Conservation (phyloP, 2,888 invertebrate species). For the Augochlorella aurata region DNA sequence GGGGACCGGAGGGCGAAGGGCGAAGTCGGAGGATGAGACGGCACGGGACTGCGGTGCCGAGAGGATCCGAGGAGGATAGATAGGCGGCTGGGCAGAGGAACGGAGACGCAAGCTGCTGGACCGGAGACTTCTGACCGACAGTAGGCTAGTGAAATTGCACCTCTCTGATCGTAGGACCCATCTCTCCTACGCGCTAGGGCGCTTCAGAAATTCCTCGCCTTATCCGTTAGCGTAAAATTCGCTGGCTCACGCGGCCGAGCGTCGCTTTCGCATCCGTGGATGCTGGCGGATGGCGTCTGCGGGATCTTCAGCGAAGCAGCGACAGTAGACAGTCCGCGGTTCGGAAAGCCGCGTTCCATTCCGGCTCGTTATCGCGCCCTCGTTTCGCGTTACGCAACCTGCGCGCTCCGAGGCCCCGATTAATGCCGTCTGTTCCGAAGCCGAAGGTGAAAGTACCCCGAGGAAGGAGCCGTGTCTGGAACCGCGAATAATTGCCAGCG, state of each 20-base stretch:
- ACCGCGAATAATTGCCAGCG: conserved; percentile 49
- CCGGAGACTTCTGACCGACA: conserved; percentile 59
- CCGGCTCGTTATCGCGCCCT: conserved; percentile 8
- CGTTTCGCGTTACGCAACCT: conserved; percentile 9
- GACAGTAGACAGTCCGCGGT: neutral
- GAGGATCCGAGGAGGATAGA: conserved; percentile 60
- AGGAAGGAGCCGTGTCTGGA: neutral
- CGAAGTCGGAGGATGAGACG: conserved; percentile 59
- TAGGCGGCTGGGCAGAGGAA: conserved; percentile 17
- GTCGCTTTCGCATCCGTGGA: neutral
- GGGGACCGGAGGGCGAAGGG: conserved; percentile 25
- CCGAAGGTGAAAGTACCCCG: conserved; percentile 1
- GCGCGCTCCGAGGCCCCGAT: conserved; percentile 6
- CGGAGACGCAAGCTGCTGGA: conserved; percentile 16
- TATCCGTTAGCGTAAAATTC: neutral
- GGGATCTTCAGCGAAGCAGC: neutral
- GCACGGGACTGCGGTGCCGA: conserved; percentile 55
- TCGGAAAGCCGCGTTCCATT: neutral
- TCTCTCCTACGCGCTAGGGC: conserved; percentile 29
- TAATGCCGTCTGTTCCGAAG: neutral
- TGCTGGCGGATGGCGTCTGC: neutral
- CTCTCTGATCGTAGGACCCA: conserved; percentile 49
- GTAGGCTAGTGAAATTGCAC: conserved; percentile 70
- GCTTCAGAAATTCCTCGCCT: conserved; percentile 41
- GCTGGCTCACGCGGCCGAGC: neutral